Percentiles rank a stretch among this genome's conserved stretches.
Evolutionary conservation across 2,888 invertebrate genomes (phyloP).

Genomic region (Ochlodes sylvanus): DNA sequence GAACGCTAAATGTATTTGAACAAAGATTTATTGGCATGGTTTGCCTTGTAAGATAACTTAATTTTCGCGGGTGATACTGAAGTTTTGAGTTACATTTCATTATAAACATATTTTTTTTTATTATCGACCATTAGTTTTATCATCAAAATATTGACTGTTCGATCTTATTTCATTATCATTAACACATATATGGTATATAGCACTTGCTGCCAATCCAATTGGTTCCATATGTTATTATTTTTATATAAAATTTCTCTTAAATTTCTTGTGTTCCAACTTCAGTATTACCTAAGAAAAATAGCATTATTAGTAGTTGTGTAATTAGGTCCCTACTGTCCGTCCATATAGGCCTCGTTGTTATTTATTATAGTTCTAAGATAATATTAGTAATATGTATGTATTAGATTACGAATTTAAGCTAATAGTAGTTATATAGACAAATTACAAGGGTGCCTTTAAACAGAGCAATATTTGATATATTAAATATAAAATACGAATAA

Average conservation of each 20-base stretch:
- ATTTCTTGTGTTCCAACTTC: neutral
- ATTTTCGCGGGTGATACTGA: slow-evolving; percentile 2
- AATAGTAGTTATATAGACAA: slow-evolving; percentile 14
- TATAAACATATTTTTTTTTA: no score
- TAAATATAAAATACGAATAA: neutral
- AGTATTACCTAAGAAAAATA: neutral
- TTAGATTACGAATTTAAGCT: slow-evolving; percentile 31
- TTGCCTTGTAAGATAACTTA: slow-evolving; percentile 37
- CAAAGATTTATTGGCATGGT: slow-evolving; percentile 25
- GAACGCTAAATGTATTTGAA: slow-evolving; percentile 17
- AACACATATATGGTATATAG: no score
- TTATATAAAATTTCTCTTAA: no score
- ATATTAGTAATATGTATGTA: slow-evolving; percentile 27
- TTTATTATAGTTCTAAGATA: slow-evolving; percentile 68
- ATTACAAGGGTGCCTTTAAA: slow-evolving; percentile 23
- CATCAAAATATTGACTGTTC: no score
- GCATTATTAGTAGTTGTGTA: slow-evolving; percentile 41
- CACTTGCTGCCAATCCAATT: no score
- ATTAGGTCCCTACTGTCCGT: slow-evolving; percentile 63
- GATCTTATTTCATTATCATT: no score
- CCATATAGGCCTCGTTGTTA: slow-evolving; percentile 77
- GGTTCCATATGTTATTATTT: no score
- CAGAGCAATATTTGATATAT: slow-evolving; percentile 21
- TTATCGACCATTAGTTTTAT: no score
- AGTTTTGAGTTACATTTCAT: no score